These are phyloP conservation scores for Trimorus sp. DNA, from an alignment of 2,888 invertebrate genomes.

Conservation along the genomic window DNA sequence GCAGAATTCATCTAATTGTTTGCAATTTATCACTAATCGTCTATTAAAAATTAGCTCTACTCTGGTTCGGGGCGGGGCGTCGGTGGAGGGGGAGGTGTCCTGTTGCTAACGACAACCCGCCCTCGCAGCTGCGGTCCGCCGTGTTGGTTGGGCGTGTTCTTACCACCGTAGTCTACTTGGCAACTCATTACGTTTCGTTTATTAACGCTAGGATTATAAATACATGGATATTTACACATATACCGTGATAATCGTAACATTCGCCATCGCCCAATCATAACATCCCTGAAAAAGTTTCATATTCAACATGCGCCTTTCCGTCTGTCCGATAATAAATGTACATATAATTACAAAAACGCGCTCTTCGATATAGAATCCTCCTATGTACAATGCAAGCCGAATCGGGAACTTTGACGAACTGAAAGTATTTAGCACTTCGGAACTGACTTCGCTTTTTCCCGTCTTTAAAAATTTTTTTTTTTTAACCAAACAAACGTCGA, in stretches of 20 bases:
- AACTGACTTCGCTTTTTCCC: no score
- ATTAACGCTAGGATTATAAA: constrained; percentile 55
- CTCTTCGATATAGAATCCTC: constrained; percentile 9
- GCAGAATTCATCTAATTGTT: no score
- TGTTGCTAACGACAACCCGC: no score
- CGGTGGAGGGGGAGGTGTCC: no score
- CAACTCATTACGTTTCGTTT: background rate
- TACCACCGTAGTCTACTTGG: no score
- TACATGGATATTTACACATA: constrained; percentile 57
- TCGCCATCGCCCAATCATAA: constrained; percentile 43
- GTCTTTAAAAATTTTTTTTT: no score
- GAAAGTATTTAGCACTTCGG: constrained; percentile 11
- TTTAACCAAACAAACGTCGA: background rate
- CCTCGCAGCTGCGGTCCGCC: no score
- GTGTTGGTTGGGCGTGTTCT: no score
- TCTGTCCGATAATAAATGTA: constrained; percentile 35
- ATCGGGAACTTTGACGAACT: constrained; percentile 36
- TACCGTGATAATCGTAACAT: constrained; percentile 37
- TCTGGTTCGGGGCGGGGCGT: no score
- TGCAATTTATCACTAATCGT: no score
- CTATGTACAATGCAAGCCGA: constrained; percentile 31
- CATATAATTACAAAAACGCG: constrained; percentile 46
- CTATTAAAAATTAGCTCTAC: no score
- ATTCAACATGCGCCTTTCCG: constrained; percentile 34
- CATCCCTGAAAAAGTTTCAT: constrained; percentile 53